Percentiles rank a stretch among this genome's conserved stretches.
These are phyloP conservation scores for Habrosyne pyritoides DNA, from an alignment of 2,888 invertebrate species.

Conservation along the genomic window DNA sequence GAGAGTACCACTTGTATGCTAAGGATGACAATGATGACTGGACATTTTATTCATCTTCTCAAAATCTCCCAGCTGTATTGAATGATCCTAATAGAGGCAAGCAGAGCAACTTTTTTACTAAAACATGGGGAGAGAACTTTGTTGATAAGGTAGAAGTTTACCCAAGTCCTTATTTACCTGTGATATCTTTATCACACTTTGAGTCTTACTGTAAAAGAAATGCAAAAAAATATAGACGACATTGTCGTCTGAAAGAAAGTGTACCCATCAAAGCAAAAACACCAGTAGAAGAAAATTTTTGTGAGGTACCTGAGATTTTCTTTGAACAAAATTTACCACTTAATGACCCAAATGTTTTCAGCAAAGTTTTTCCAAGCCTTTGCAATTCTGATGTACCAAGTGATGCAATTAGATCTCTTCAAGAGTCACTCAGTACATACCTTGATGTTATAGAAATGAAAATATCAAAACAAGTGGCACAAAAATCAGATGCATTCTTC, in stretches of 20 bases:
- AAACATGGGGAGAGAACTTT: slow-evolving; percentile 98
- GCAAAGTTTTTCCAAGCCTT: slow-evolving; percentile 91
- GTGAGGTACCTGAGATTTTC: slow-evolving; percentile 93
- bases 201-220: slow-evolving; percentile 93
- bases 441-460: slow-evolving; percentile 97
- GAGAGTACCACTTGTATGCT: slow-evolving; percentile 84
- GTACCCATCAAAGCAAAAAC: slow-evolving; percentile 65
- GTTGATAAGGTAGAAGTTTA: slow-evolving; percentile 91
- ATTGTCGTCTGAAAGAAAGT: slow-evolving; percentile 81
- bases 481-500: slow-evolving; percentile 98
- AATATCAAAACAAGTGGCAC: slow-evolving; percentile 96
- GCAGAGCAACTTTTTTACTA: slow-evolving; percentile 96
- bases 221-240: slow-evolving; percentile 86
- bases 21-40: slow-evolving; percentile 83
- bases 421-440: slow-evolving; percentile 96
- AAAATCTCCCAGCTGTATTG: slow-evolving; percentile 97
- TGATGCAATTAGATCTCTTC: slow-evolving; percentile 88
- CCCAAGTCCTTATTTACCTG: slow-evolving; percentile 91
- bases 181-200: slow-evolving; percentile 93
- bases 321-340: slow-evolving; percentile 90
- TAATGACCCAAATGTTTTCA: slow-evolving; percentile 91
- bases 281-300: slow-evolving; percentile 79
- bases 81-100: slow-evolving; percentile 97
- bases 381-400: slow-evolving; percentile 81
- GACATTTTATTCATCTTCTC: slow-evolving; percentile 95